Evolutionary conservation across 2,888 invertebrate genomes (phyloP), one percentile per base, ranked within the genome.

Genomic region (Clusia tigrina): DNA sequence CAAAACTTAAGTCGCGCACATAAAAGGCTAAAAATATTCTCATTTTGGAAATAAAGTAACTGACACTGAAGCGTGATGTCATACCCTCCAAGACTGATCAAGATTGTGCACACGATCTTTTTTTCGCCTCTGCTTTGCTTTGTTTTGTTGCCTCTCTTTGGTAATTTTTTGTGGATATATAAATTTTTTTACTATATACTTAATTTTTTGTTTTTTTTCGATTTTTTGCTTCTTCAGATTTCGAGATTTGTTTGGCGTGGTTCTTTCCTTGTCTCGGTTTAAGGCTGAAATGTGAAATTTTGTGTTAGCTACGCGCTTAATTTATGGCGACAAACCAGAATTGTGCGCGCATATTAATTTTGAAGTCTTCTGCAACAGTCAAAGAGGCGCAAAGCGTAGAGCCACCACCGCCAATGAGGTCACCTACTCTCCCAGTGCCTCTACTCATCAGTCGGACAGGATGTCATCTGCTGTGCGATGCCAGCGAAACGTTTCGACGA

Each of bases 361-460:
- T 42, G 3, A 42, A 42, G 12, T n/a, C n/a, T 42, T n/a, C 6
- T 32, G 32, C 32, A 32, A 12, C 32, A 32, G 32, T 32, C 12
- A 12, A 32, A 32, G 32, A 32, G 32, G 32, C 32, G 12, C 6
- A 32, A 32, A 65, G 68, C 65, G 65, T 63, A 60, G 58, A 52
- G 51, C 22, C 32, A 60, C 58, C 61, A n/a, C n/a, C n/a, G n/a
- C n/a, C n/a, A n/a, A n/a, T n/a, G n/a, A n/a, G n/a, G n/a, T n/a
- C n/a, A n/a, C n/a, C n/a, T n/a, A n/a, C n/a, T n/a, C n/a, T n/a
- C n/a, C n/a, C n/a, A n/a, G n/a, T n/a, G n/a, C n/a, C n/a, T n/a
- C n/a, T n/a, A n/a, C n/a, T n/a, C n/a, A n/a, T n/a, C n/a, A n/a
- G n/a, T n/a, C n/a, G n/a, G n/a, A n/a, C n/a, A n/a, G n/a, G n/a